phyloP scores from a whole-genome alignment of 2,797 vertebrate species.

The Coilia nasus region DNA sequence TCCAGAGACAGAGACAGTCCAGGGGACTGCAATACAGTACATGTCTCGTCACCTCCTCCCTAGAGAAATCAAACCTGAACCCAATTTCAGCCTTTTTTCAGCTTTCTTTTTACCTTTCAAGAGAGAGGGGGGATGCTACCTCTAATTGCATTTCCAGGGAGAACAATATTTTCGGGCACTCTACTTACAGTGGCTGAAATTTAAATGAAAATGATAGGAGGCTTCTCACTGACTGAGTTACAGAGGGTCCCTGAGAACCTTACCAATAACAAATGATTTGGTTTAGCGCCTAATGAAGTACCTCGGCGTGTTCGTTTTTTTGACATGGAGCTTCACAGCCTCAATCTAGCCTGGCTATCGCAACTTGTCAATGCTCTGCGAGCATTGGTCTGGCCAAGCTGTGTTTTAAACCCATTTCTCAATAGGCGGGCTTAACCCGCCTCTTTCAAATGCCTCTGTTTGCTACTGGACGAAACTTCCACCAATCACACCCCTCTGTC shows the following conservation, averaged over 20 bases:
- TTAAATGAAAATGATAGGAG: constrained; percentile 47
- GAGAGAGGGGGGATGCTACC: neutral
- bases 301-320: constrained; percentile 8
- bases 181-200: constrained; percentile 43
- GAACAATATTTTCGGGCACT: constrained; percentile 33
- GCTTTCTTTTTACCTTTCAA: constrained; percentile 20
- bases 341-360: neutral
- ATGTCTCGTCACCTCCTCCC: neutral
- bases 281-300: constrained; percentile 42
- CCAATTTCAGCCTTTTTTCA: constrained; percentile 34
- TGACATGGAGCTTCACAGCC: constrained; percentile 24
- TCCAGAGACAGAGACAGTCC: neutral
- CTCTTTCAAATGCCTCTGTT: too few species aligned
- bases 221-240: constrained; percentile 35
- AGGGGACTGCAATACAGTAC: neutral
- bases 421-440: too few species aligned
- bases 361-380: too few species aligned
- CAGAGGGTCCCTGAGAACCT: constrained; percentile 22
- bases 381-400: too few species aligned
- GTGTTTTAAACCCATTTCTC: too few species aligned
- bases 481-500: too few species aligned
- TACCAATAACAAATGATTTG: constrained; percentile 37
- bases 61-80: constrained; percentile 21
- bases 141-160: constrained; percentile 43
- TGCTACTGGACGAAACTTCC: too few species aligned